Conservation (phyloP, 1,140 invertebrate species). For the Drosophila setifemur region DNA sequence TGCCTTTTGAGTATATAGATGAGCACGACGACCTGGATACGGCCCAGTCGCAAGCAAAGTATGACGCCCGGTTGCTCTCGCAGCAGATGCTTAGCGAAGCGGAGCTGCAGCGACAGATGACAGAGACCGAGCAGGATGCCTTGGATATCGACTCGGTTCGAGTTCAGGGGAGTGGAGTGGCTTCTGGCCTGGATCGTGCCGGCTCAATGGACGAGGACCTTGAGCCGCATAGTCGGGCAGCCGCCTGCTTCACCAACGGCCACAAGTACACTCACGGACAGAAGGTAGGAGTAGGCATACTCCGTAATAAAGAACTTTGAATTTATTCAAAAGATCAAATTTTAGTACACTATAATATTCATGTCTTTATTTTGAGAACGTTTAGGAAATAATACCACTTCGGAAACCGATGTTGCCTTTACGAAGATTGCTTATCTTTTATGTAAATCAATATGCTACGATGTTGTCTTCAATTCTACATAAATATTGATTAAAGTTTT, state of each 20-base stretch:
- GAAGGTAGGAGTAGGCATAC: conserved; percentile 58
- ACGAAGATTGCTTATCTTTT: too few species aligned
- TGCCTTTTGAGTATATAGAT: conserved; percentile 74
- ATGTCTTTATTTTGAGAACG: too few species aligned
- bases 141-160: conserved; percentile 12
- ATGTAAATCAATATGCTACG: too few species aligned
- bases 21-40: conserved; percentile 80
- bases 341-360: too few species aligned
- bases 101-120: conserved; percentile 52
- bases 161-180: conserved; percentile 10
- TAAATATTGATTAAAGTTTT: too few species aligned
- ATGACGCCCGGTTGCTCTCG: conserved; percentile 78
- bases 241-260: conserved; percentile 74
- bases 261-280: conserved; percentile 80
- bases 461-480: too few species aligned
- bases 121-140: conserved; percentile 28
- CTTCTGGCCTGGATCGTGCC: conserved; percentile 1
- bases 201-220: conserved; percentile 60
- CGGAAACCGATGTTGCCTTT: too few species aligned
- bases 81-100: conserved; percentile 75
- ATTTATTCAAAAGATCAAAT: too few species aligned
- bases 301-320: neutral
- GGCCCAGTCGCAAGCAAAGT: conserved; percentile 79
- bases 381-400: too few species aligned
- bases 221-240: conserved; percentile 75